Evolutionary conservation across 2,888 invertebrate species (phyloP).

Genomic region (Trissolcus japonicus): DNA sequence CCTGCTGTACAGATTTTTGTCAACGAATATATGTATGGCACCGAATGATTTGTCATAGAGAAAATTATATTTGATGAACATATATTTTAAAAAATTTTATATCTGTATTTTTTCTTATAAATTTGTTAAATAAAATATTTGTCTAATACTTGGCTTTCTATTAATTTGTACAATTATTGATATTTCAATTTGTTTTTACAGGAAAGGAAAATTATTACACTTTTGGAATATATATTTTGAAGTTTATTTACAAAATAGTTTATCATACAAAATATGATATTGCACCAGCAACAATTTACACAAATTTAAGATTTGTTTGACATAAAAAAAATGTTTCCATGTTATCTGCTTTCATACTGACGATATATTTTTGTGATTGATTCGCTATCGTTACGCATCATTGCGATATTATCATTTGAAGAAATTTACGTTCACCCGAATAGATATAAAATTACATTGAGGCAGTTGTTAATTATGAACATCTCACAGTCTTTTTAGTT

Average conservation of each 20-base stretch:
- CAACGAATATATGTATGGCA: too few species aligned
- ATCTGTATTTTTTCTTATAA: too few species aligned
- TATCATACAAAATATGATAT: constrained; percentile 40
- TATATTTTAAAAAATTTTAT: too few species aligned
- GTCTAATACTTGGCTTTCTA: too few species aligned
- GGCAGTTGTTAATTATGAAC: neutral
- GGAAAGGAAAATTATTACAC: too few species aligned
- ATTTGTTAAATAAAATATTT: too few species aligned
- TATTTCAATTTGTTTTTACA: too few species aligned
- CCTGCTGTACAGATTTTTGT: too few species aligned
- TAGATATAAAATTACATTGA: neutral
- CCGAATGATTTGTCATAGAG: too few species aligned
- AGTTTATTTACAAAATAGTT: constrained; percentile 48
- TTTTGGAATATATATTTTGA: constrained; percentile 11
- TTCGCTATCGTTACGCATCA: constrained; percentile 10
- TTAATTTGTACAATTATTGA: too few species aligned
- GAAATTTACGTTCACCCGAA: neutral
- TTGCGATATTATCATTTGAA: neutral
- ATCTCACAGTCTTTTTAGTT: constrained; percentile 9
- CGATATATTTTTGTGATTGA: constrained; percentile 1
- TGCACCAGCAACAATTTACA: constrained; percentile 37
- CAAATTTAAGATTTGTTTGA: neutral
- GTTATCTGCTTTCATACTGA: constrained; percentile 19
- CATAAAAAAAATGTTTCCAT: constrained; percentile 1
- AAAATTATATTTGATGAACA: too few species aligned